phyloP scores from a whole-genome alignment of 1,140 invertebrate species.

The Aphidius ervi region DNA sequence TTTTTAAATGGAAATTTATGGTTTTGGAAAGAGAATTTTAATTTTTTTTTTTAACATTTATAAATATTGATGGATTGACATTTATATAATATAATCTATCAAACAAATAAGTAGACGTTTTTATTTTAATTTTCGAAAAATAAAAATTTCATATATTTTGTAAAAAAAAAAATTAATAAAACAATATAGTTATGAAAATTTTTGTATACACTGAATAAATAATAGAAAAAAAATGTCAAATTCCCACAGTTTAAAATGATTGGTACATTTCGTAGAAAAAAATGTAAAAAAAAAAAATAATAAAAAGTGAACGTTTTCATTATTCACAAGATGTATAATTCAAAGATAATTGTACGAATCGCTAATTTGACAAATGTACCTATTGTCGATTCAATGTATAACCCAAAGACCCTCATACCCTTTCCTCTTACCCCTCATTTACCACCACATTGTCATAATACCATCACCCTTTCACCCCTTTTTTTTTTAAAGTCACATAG shows the following conservation, averaged over 20 bases:
- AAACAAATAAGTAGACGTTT: no score
- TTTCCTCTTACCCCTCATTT: not conserved
- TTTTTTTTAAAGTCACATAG: not conserved
- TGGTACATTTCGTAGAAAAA: not conserved
- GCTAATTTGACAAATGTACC: slow-evolving; percentile 24
- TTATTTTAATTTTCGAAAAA: no score
- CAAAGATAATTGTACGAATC: slow-evolving; percentile 25
- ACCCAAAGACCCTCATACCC: slow-evolving; percentile 1
- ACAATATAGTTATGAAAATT: no score
- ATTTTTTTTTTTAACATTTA: no score
- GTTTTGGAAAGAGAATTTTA: no score
- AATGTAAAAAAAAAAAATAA: not conserved
- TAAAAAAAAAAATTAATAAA: no score
- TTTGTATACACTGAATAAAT: not conserved
- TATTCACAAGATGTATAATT: slow-evolving; percentile 16
- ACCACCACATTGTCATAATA: not conserved
- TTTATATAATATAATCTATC: no score
- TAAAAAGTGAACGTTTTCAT: not conserved
- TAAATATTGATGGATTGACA: no score
- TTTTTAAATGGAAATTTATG: no score
- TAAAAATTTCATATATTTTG: no score
- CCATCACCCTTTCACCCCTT: not conserved
- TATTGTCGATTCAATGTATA: not conserved
- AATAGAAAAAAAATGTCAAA: slow-evolving; percentile 10
- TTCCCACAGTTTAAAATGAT: slow-evolving; percentile 21